phyloP scores from a whole-genome alignment of 2,797 vertebrate genomes.

The Scolopax rusticola region DNA sequence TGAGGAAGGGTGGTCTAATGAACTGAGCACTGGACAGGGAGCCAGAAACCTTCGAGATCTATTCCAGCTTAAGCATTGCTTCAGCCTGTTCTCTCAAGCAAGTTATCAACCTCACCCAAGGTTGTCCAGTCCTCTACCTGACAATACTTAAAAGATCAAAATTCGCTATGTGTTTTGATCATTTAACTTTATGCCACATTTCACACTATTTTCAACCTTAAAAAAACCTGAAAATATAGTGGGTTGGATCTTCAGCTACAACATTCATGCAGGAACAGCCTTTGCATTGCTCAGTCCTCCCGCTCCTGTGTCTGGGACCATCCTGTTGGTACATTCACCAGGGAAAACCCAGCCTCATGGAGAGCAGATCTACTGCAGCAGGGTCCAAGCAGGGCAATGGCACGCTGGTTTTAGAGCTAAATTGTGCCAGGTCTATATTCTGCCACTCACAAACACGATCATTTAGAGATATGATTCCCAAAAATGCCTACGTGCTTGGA shows the following conservation, averaged over 20 bases:
- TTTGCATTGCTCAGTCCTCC: background rate
- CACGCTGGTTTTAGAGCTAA: background rate
- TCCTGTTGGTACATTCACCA: background rate
- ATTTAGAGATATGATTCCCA: background rate
- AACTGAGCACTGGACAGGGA: background rate
- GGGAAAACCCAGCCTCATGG: background rate
- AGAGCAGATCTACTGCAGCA: background rate
- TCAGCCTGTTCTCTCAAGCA: background rate
- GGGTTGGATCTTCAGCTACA: background rate
- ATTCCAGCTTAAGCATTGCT: background rate
- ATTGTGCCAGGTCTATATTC: background rate
- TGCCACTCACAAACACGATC: background rate
- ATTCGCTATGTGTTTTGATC: background rate
- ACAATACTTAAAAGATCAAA: background rate
- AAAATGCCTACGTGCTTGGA: background rate
- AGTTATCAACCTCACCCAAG: background rate
- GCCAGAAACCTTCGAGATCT: background rate
- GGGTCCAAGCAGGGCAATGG: background rate
- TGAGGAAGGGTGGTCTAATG: background rate
- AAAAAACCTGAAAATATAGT: background rate
- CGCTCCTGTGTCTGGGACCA: background rate
- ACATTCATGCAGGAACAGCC: background rate
- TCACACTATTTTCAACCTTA: background rate
- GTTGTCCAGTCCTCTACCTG: background rate
- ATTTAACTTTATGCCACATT: background rate